Percentiles rank a stretch among this genome's conserved stretches.
phyloP scores from a whole-genome alignment of 2,888 invertebrate genomes.

The Plagodis dolabraria region DNA sequence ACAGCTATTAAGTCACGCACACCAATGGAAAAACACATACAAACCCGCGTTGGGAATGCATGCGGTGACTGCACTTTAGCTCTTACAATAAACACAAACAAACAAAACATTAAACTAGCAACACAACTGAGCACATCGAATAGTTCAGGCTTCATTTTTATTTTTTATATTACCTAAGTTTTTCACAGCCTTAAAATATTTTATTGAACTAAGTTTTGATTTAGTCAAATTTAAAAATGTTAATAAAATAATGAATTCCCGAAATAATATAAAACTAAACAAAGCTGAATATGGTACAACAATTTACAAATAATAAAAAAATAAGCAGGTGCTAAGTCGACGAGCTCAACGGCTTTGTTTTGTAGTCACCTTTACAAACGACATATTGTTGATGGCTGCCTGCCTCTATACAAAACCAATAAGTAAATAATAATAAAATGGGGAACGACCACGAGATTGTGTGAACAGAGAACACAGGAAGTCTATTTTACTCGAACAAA shows the following conservation, averaged over 20 bases:
- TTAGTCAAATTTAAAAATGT: too few relatives aligned
- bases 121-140: conserved; percentile 65
- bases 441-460: conserved; percentile 73
- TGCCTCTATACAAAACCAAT: conserved; percentile 78
- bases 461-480: conserved; percentile 75
- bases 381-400: conserved; percentile 80
- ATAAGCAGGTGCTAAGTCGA: conserved; percentile 75
- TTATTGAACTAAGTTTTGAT: too few relatives aligned
- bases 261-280: too few relatives aligned
- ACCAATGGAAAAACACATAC: conserved; percentile 63
- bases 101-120: conserved; percentile 79
- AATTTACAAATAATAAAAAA: conserved; percentile 47
- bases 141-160: conserved; percentile 50
- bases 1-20: conserved; percentile 58
- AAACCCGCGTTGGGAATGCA: conserved; percentile 73
- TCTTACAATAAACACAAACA: conserved; percentile 84
- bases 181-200: too few relatives aligned
- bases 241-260: too few relatives aligned
- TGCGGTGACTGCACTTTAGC: conserved; percentile 84
- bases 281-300: too few relatives aligned
- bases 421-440: conserved; percentile 79
- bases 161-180: too few relatives aligned
- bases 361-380: conserved; percentile 81
- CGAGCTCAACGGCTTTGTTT: conserved; percentile 79
- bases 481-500: conserved; percentile 64